Conservation (phyloP, 30 jellyfish, hydroid and myxozoan species). For the Morbakka virulenta region DNA sequence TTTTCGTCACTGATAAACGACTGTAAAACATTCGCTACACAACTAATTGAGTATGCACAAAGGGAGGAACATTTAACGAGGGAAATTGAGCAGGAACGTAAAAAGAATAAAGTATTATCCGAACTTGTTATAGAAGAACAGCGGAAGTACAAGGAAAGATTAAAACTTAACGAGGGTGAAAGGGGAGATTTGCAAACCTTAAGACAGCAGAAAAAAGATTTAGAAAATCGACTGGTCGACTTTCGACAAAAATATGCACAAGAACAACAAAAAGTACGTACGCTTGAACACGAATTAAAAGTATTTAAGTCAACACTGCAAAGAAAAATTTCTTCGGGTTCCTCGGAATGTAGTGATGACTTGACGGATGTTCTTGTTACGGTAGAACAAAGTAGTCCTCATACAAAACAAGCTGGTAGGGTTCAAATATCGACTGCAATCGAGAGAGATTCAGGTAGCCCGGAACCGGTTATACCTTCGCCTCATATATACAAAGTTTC, state of each 20-base stretch:
- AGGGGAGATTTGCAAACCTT: constrained; percentile 49
- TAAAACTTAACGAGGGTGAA: constrained; percentile 68
- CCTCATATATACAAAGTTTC: not conserved
- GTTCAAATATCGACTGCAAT: constrained; percentile 24
- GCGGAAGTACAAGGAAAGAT: constrained; percentile 72
- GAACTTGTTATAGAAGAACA: constrained; percentile 90
- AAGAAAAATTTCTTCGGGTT: not conserved
- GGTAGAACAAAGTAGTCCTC: not conserved
- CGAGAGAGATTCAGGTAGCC: not conserved
- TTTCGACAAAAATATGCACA: constrained; percentile 60
- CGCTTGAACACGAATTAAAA: constrained; percentile 54
- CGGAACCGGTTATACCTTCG: not conserved
- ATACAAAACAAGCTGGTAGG: not conserved
- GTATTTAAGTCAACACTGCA: constrained; percentile 30
- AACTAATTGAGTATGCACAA: constrained; percentile 63
- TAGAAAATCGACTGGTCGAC: constrained; percentile 58
- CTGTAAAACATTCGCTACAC: constrained; percentile 83
- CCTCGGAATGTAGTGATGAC: constrained; percentile 68
- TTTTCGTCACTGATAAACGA: constrained; percentile 67
- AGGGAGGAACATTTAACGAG: constrained; percentile 61
- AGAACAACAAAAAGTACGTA: constrained; percentile 51
- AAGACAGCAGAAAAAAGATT: constrained; percentile 53
- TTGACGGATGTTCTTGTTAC: constrained; percentile 68
- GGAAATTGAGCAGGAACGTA: constrained; percentile 82
- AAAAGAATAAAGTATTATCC: constrained; percentile 64